phyloP scores from a whole-genome alignment of 2,888 invertebrate species.

The Hyalella azteca region DNA sequence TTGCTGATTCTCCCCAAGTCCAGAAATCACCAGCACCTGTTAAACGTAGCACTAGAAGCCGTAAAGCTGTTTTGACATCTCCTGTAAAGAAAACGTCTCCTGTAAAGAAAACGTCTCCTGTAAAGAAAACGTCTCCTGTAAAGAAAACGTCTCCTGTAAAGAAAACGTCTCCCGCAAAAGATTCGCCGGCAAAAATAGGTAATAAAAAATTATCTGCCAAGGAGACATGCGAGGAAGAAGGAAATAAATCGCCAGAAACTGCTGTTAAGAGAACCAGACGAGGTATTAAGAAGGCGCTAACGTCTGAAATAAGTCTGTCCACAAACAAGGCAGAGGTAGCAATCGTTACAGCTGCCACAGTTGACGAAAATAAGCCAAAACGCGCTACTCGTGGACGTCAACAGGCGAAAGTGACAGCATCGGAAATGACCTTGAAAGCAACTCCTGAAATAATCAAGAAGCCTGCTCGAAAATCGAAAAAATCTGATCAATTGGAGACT shows the following conservation, averaged over 20 bases:
- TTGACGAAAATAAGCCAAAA: too few species aligned
- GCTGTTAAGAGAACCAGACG: background rate
- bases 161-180: background rate
- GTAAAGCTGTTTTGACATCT: conserved; percentile 10
- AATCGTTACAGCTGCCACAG: too few species aligned
- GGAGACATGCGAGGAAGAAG: background rate
- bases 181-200: too few species aligned
- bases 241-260: background rate
- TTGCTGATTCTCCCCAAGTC: background rate
- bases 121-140: background rate
- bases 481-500: background rate
- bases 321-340: too few species aligned
- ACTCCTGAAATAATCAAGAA: background rate
- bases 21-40: conserved; percentile 1
- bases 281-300: background rate
- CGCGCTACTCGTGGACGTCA: too few species aligned
- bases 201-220: background rate
- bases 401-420: too few species aligned
- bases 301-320: too few species aligned
- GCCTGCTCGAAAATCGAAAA: background rate
- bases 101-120: background rate
- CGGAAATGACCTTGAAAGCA: too few species aligned
- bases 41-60: background rate
- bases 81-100: conserved; percentile 15
- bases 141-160: background rate